A percentile compares a stretch with the other conserved stretches of the same genome.
Conservation (phyloP, 2,113 vertebrate species). For the Perognathus longimembris region DNA sequence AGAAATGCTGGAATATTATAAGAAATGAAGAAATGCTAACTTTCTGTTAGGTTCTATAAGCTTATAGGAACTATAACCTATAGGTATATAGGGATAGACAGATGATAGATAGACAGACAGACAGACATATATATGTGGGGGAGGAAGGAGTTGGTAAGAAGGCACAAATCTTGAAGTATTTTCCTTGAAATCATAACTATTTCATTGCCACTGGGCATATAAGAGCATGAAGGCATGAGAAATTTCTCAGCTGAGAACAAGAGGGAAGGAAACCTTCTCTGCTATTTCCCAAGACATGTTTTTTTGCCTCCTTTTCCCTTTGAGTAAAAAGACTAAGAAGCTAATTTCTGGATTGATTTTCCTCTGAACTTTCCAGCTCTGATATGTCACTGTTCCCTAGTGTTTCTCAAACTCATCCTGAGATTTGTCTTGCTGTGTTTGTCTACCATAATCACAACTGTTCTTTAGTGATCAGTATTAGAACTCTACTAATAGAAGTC, state of each 20-base stretch:
- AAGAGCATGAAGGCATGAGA: not conserved
- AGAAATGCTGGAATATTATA: not conserved
- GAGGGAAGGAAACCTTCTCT: conserved; percentile 30
- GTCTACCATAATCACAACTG: conserved; percentile 29
- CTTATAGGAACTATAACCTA: not conserved
- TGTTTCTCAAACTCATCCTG: conserved; percentile 1
- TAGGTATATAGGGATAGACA: no score
- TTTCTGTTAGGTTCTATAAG: not conserved
- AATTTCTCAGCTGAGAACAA: not conserved
- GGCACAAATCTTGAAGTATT: not conserved
- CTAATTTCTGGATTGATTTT: conserved; percentile 62
- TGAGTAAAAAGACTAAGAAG: not conserved
- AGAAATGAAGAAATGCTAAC: not conserved
- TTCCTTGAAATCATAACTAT: conserved; percentile 49
- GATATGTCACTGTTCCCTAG: not conserved
- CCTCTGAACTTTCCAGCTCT: conserved; percentile 33
- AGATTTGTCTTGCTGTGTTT: conserved; percentile 35
- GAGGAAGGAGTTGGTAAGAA: not conserved
- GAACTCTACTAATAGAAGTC: not conserved
- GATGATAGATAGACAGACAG: no score
- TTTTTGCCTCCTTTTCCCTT: conserved; percentile 30
- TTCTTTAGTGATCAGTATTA: conserved; percentile 19
- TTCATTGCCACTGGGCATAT: not conserved
- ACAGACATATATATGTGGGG: no score
- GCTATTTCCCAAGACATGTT: not conserved